Evolutionary conservation across 2,113 vertebrate genomes (phyloP).

Genomic region (Apistogramma diplotaenia): DNA sequence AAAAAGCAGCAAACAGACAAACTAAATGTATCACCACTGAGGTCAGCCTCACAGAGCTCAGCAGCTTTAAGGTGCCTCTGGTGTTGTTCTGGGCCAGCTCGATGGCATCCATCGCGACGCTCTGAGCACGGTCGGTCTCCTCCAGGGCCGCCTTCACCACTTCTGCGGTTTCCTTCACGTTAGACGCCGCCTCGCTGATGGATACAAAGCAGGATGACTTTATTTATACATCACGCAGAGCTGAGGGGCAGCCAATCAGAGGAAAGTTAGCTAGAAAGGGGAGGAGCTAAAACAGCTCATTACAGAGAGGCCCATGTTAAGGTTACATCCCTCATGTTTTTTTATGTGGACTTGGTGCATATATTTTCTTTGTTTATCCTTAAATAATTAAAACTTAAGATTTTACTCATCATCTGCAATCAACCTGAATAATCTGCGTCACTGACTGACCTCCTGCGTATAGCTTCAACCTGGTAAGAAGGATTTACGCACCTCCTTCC

Average conservation of each 20-base stretch:
- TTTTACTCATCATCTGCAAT: no score
- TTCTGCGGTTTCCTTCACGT: slow-evolving; percentile 81
- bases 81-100: slow-evolving; percentile 85
- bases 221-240: background rate
- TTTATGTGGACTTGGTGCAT: no score
- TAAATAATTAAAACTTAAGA: no score
- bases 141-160: slow-evolving; percentile 81
- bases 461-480: background rate
- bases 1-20: background rate
- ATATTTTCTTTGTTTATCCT: no score
- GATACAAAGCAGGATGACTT: background rate
- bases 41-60: slow-evolving; percentile 80
- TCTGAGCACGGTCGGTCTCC: slow-evolving; percentile 86
- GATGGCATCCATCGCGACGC: slow-evolving; percentile 81
- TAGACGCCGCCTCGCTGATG: slow-evolving; percentile 80
- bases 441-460: background rate
- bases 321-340: no score
- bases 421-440: background rate
- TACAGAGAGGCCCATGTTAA: no score
- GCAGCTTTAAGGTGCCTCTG: slow-evolving; percentile 81
- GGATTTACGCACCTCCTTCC: background rate
- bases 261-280: background rate
- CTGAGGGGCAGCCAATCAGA: background rate
- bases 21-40: background rate
- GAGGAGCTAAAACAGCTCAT: background rate